These are phyloP conservation scores for Megalopta genalis DNA, from an alignment of 1,140 invertebrate species.

Conservation along the genomic window DNA sequence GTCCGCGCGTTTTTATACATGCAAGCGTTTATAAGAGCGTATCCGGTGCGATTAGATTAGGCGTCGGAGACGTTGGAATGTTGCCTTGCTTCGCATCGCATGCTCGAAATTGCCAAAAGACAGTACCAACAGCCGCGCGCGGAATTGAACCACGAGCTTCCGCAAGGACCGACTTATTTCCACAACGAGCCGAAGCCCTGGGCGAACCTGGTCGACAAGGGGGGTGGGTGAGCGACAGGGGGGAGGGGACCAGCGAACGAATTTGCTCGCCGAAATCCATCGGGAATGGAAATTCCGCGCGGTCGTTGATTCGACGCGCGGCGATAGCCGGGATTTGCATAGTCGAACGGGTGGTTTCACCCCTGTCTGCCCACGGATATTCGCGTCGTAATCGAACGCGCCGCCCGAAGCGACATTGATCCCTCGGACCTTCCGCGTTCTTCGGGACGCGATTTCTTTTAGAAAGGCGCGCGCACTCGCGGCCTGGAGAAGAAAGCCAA, in stretches of 20 bases:
- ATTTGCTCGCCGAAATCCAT: background rate
- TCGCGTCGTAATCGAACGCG: background rate
- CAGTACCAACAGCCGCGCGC: too few relatives aligned
- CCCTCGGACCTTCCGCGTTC: conserved; percentile 42
- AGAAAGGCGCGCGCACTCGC: background rate
- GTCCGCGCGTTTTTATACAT: too few relatives aligned
- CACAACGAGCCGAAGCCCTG: background rate
- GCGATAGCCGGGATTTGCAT: conserved; percentile 7
- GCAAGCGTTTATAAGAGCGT: too few relatives aligned
- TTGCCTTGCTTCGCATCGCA: too few relatives aligned
- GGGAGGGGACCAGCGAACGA: background rate
- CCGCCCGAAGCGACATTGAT: background rate
- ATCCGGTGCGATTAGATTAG: too few relatives aligned
- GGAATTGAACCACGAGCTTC: too few relatives aligned
- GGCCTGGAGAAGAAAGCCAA: conserved; percentile 28
- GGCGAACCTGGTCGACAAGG: too few relatives aligned
- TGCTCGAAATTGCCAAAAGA: too few relatives aligned
- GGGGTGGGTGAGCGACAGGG: too few relatives aligned
- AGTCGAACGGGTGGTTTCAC: background rate
- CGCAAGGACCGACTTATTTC: background rate
- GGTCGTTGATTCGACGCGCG: background rate
- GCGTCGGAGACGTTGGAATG: too few relatives aligned
- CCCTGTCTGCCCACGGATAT: too few relatives aligned
- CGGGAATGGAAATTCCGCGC: background rate
- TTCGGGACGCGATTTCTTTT: conserved; percentile 2